phyloP scores from a whole-genome alignment of 2,113 vertebrate genomes.

The Sminthopsis crassicaudata region DNA sequence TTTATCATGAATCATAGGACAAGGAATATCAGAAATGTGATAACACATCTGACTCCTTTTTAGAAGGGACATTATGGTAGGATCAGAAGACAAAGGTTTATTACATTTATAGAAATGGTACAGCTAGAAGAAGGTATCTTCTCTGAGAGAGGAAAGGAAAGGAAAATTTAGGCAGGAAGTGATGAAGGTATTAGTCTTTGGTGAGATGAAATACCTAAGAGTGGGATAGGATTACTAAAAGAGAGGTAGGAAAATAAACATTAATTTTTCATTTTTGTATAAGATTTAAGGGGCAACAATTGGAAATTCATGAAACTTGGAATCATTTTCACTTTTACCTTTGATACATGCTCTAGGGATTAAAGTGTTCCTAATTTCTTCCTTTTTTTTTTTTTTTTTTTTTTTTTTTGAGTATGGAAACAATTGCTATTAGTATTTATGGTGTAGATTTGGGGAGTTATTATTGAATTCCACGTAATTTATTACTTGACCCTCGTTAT shows the following conservation, averaged over 20 bases:
- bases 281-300: neutral
- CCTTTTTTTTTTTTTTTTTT: neutral
- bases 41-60: neutral
- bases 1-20: slow-evolving; percentile 11
- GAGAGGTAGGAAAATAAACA: neutral
- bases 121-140: neutral
- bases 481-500: neutral
- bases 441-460: neutral
- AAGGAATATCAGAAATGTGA: neutral
- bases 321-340: slow-evolving; percentile 44
- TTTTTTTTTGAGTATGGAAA: neutral
- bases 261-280: slow-evolving; percentile 7
- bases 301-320: neutral
- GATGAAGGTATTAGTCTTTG: neutral
- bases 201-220: neutral
- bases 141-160: neutral
- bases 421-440: slow-evolving; percentile 10
- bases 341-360: neutral
- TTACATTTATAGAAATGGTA: neutral
- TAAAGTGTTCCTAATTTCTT: neutral
- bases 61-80: neutral
- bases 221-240: slow-evolving; percentile 18
- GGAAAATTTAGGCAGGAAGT: neutral
- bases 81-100: neutral
- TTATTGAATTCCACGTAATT: neutral